Evolutionary conservation across 2,797 vertebrate species (phyloP), one percentile per base, ranked within the genome.

Genomic region (Rhinogobio ventralis): DNA sequence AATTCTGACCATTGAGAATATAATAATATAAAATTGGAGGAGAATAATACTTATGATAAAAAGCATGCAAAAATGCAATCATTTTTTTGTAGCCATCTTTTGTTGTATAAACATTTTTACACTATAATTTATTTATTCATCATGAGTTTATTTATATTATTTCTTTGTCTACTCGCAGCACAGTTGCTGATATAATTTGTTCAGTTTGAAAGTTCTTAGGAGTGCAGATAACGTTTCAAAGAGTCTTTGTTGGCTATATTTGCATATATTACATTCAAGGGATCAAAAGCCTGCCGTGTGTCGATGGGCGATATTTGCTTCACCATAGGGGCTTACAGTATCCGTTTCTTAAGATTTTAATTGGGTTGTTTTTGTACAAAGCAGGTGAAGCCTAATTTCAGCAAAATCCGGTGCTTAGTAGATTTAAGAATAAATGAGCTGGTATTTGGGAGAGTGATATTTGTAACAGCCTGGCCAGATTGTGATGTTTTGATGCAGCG

Each of bases 351-450:
- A 82, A 90, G 77, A 49, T 87, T 92, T 93, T 94, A 92, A 94
- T 93, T 94, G 92, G 90, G 82, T 80, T 13, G 90, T 85, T 76
- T 92, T 91, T 89, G 71, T 91, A 87, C 68, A 84, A 90, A 90
- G 88, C 64, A 88, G 80, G 86, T 75, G 78, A 86, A 87, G 76
- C 79, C 87, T 80, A 89, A 84, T 89, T 79, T 86, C 78, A 82
- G 84, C 86, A 71, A 89, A 92, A 91, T 89, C 90, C 87, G 72
- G 23, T 79, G 84, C 87, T 93, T 89, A 88, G 90, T 91, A 83
- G 89, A 92, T 93, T 92, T 89, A 62, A 39, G 57, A 64, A 67
- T 62, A 91, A 87, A 90, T 92, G 84, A 91, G 85, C 88, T 84
- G 85, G 87, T 86, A 60, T 85, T 89, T 79, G 62, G 78, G 85